Evolutionary conservation across 2,797 vertebrate genomes (phyloP).

Genomic region (Aulostomus chinensis): DNA sequence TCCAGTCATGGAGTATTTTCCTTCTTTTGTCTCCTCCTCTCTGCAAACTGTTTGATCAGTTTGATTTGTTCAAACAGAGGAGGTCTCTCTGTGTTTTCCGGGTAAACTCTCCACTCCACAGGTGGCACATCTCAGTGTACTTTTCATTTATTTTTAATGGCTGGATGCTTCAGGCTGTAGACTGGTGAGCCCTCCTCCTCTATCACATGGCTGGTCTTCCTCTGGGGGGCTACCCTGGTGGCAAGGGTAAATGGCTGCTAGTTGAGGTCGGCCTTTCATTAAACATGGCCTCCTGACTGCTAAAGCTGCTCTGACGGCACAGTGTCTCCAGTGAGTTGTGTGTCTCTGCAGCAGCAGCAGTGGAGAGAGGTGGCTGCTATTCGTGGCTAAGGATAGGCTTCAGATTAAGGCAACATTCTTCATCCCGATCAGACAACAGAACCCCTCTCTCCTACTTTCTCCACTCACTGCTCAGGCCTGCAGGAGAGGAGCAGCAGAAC

Average conservation of each 20-base stretch:
- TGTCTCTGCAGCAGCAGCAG: slow-evolving; percentile 8
- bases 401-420: too few relatives aligned
- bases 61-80: slow-evolving; percentile 79
- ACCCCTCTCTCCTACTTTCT: too few relatives aligned
- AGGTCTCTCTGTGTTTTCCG: slow-evolving; percentile 57
- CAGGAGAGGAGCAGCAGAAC: too few relatives aligned
- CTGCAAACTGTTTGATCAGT: slow-evolving; percentile 72
- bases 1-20: slow-evolving; percentile 13
- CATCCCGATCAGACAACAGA: too few relatives aligned
- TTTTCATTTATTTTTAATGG: slow-evolving; percentile 81
- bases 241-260: slow-evolving; percentile 35
- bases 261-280: slow-evolving; percentile 41
- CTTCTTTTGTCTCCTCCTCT: slow-evolving; percentile 1
- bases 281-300: slow-evolving; percentile 22
- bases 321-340: slow-evolving; percentile 10
- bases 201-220: slow-evolving; percentile 2
- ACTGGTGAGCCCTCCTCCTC: slow-evolving; percentile 33
- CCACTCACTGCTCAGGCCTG: too few relatives aligned
- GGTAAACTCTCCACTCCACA: slow-evolving; percentile 58
- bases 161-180: slow-evolving; percentile 36
- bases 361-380: background rate
- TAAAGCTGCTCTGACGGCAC: slow-evolving; percentile 18
- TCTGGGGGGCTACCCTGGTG: slow-evolving; percentile 13
- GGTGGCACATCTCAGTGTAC: slow-evolving; percentile 65
- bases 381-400: too few relatives aligned